These are phyloP conservation scores for Erynnis tages DNA, from an alignment of 2,888 invertebrate species.

Conservation along the genomic window DNA sequence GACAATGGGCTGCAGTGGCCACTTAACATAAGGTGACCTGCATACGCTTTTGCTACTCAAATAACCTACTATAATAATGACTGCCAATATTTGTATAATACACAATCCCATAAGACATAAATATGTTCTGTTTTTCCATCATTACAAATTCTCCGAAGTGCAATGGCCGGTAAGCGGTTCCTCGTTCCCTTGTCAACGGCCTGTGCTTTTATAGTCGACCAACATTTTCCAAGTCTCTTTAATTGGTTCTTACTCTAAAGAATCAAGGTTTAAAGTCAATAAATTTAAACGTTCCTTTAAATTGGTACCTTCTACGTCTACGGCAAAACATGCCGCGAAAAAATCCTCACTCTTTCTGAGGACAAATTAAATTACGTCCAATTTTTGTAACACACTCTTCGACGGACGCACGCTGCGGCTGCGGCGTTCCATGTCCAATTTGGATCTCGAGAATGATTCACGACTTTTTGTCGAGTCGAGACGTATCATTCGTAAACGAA, in stretches of 20 bases:
- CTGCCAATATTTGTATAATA: too few species aligned
- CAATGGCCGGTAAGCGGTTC: not conserved
- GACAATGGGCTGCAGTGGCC: too few species aligned
- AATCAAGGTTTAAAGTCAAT: not conserved
- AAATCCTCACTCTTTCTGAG: constrained; percentile 25
- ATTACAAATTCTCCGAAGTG: not conserved
- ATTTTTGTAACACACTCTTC: constrained; percentile 27
- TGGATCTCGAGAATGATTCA: too few species aligned
- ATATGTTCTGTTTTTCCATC: not conserved
- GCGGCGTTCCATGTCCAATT: not conserved
- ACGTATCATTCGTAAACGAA: not conserved
- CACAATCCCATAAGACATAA: not conserved
- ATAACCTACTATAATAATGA: too few species aligned
- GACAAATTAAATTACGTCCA: constrained; percentile 33
- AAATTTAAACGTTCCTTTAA: not conserved
- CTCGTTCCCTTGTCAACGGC: not conserved
- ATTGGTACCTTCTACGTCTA: not conserved
- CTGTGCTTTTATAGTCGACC: not conserved
- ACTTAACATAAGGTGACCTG: too few species aligned
- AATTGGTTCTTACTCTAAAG: not conserved
- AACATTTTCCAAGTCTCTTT: not conserved
- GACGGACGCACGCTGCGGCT: not conserved
- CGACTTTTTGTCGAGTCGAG: not conserved
- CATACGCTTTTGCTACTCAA: too few species aligned
- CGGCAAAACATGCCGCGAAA: not conserved